phyloP scores from a whole-genome alignment of 1,140 invertebrate genomes.

The Steinernema feltiae region DNA sequence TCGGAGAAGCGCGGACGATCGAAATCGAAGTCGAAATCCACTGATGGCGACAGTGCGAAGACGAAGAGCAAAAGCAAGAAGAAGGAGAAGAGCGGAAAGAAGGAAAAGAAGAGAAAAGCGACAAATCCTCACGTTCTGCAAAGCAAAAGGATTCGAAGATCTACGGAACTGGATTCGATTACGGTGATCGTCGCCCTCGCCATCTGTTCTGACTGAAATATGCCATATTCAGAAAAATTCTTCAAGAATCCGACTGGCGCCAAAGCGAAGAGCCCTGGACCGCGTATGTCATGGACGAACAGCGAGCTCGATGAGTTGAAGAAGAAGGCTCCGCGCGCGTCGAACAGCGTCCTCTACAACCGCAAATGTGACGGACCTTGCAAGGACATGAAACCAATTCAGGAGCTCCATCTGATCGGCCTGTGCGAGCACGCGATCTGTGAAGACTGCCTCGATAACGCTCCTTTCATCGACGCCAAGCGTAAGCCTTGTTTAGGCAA shows the following conservation, averaged over 20 bases:
- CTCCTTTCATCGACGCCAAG: background rate
- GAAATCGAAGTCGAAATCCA: no score
- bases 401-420: background rate
- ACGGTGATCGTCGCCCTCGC: background rate
- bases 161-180: constrained; percentile 8
- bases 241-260: background rate
- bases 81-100: background rate
- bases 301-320: background rate
- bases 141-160: background rate
- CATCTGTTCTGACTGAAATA: background rate
- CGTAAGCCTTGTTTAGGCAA: background rate
- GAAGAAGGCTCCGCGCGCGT: background rate
- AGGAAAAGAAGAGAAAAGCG: background rate
- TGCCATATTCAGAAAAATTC: background rate
- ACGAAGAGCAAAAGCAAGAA: background rate
- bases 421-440: constrained; percentile 4
- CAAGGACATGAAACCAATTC: background rate
- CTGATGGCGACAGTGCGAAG: no score
- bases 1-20: no score
- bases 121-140: background rate
- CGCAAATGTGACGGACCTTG: background rate
- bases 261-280: background rate
- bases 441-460: background rate
- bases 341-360: background rate
- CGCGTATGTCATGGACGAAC: background rate